phyloP scores from a whole-genome alignment of 2,113 vertebrate genomes.

The Dicaeum eximium region DNA sequence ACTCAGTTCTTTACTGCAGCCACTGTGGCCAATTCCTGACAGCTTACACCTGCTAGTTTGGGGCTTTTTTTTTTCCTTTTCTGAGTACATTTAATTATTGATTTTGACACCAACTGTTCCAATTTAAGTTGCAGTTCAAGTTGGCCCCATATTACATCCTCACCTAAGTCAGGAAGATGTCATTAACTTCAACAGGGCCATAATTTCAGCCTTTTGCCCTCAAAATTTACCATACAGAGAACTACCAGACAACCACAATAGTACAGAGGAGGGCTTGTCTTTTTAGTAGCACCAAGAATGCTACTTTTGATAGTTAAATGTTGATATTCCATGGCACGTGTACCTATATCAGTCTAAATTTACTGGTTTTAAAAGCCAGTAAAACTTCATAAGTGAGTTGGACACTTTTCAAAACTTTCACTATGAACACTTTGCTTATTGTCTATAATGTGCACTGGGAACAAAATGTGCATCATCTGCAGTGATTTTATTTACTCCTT shows the following conservation, averaged over 20 bases:
- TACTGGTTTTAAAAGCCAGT: not conserved
- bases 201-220: not conserved
- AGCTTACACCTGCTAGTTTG: not conserved
- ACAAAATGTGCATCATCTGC: not conserved
- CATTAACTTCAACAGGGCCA: not conserved
- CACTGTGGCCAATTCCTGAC: not conserved
- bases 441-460: not conserved
- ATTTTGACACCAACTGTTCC: not conserved
- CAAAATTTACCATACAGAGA: not conserved
- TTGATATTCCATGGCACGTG: not conserved
- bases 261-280: not conserved
- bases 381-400: not conserved
- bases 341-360: not conserved
- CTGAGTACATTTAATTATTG: not conserved
- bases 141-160: not conserved
- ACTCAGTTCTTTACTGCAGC: not conserved
- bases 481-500: slow-evolving; percentile 29
- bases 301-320: not conserved
- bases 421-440: not conserved
- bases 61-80: not conserved
- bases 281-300: not conserved
- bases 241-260: not conserved
- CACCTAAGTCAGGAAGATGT: not conserved
- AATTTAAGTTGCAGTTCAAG: not conserved
- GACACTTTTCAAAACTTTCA: not conserved